These are phyloP conservation scores for Lophura nycthemera DNA, from an alignment of 2,113 vertebrate species.

Conservation along the genomic window DNA sequence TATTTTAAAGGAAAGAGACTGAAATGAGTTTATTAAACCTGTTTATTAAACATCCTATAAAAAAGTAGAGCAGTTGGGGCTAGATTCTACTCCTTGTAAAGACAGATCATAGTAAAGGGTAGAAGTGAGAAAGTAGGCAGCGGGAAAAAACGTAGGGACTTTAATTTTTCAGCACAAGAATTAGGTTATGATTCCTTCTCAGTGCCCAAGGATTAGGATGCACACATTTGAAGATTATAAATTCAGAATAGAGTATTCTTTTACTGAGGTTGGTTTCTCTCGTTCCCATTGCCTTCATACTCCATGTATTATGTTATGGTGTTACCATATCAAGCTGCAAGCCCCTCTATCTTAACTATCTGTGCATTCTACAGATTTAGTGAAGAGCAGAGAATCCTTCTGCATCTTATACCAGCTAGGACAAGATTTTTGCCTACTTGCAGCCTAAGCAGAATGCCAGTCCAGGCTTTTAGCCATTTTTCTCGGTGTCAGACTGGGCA, in stretches of 20 bases:
- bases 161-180: background rate
- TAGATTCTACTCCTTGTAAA: background rate
- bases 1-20: background rate
- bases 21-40: background rate
- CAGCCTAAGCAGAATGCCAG: background rate
- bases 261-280: background rate
- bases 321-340: background rate
- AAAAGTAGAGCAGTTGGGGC: background rate
- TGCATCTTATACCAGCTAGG: background rate
- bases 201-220: background rate
- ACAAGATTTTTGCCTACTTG: background rate
- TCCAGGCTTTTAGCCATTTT: background rate
- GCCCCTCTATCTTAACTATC: background rate
- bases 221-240: background rate
- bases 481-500: background rate
- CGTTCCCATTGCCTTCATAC: background rate
- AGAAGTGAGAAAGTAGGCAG: background rate
- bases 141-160: background rate
- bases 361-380: background rate
- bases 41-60: conserved; percentile 29
- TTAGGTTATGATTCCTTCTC: background rate
- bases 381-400: background rate
- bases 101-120: background rate
- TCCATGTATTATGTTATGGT: background rate
- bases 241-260: background rate